Evolutionary conservation across 2,888 invertebrate genomes (phyloP).

Genomic region (Scrobipalpa costella): DNA sequence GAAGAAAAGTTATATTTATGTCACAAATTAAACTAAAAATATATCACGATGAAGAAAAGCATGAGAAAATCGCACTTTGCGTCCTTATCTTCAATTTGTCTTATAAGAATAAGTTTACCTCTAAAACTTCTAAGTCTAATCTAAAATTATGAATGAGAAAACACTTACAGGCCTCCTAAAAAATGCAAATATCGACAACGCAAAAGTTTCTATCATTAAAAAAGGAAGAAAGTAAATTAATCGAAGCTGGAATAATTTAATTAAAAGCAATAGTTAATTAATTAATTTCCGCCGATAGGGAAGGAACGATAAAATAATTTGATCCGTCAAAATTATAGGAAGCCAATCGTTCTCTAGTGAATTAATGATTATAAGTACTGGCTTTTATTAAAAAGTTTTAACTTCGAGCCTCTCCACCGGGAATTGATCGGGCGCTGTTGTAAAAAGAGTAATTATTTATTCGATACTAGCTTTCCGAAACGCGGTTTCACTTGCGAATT

Average conservation of each 20-base stretch:
- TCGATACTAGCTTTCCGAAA: no score
- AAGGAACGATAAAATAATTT: slow-evolving; percentile 70
- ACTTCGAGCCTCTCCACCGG: neutral
- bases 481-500: no score
- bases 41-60: no score
- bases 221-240: slow-evolving; percentile 54
- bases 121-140: no score
- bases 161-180: no score
- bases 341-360: slow-evolving; percentile 61
- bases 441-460: slow-evolving; percentile 1
- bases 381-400: slow-evolving; percentile 47
- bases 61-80: no score
- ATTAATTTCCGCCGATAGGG: slow-evolving; percentile 65
- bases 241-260: slow-evolving; percentile 61
- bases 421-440: neutral
- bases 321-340: slow-evolving; percentile 72
- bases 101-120: no score
- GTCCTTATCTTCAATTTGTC: no score
- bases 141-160: no score
- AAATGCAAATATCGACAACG: no score
- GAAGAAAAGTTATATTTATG: no score
- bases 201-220: neutral
- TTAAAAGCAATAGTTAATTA: slow-evolving; percentile 74
- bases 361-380: slow-evolving; percentile 60
- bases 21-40: no score